Evolutionary conservation across 2,113 vertebrate species (phyloP).

Genomic region (Pollachius pollachius): DNA sequence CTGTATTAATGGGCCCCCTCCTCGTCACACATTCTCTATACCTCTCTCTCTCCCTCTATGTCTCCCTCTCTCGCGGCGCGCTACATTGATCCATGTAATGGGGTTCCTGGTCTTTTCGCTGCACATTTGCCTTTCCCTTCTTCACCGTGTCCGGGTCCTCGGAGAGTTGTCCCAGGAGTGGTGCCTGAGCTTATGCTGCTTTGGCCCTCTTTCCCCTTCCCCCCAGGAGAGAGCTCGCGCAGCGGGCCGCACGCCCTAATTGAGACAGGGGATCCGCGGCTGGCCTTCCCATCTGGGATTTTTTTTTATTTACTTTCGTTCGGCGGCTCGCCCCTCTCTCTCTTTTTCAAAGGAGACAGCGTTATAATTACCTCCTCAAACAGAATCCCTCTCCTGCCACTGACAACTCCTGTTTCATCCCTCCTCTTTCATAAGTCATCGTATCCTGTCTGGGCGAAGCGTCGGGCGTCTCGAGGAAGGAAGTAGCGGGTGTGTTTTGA

Average conservation of each 20-base stretch:
- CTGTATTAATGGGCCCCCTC: constrained; percentile 43
- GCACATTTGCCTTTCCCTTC: constrained; percentile 61
- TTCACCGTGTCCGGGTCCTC: constrained; percentile 36
- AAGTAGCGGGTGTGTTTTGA: constrained; percentile 65
- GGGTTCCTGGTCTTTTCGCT: constrained; percentile 49
- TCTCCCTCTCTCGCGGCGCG: constrained; percentile 20
- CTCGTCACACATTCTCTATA: constrained; percentile 25
- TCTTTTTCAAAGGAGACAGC: constrained; percentile 53
- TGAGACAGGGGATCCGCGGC: constrained; percentile 49
- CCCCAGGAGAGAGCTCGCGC: constrained; percentile 28
- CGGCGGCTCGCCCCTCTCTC: constrained; percentile 26
- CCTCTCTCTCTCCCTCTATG: constrained; percentile 21
- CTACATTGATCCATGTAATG: constrained; percentile 52
- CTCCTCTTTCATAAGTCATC: constrained; percentile 61
- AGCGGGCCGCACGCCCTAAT: constrained; percentile 47
- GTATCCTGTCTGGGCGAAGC: constrained; percentile 58
- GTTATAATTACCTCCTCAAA: constrained; percentile 73
- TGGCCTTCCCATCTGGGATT: constrained; percentile 44
- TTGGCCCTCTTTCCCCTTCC: constrained; percentile 5
- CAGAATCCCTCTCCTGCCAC: constrained; percentile 43
- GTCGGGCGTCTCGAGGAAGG: constrained; percentile 32
- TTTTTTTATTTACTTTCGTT: constrained; percentile 56
- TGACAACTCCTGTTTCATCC: constrained; percentile 39
- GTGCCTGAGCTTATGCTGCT: constrained; percentile 9
- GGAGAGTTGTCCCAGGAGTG: constrained; percentile 36